Percentiles rank a stretch among this genome's conserved stretches.
Conservation (phyloP, 2,797 vertebrate genomes). For the Neosilurus hyrtlii region DNA sequence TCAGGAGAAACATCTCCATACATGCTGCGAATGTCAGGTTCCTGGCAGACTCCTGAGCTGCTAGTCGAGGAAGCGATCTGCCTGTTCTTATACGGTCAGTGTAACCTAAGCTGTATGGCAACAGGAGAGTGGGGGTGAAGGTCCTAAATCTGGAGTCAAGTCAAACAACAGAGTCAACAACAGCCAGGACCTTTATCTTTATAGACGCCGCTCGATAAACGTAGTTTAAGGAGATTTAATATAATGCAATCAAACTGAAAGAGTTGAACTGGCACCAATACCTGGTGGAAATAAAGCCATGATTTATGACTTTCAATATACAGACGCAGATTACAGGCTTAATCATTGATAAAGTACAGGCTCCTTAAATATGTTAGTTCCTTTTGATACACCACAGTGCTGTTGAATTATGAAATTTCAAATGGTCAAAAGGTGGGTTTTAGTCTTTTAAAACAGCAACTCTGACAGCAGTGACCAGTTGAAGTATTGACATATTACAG, state of each 20-base stretch:
- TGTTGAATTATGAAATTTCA: background rate
- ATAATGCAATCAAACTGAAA: background rate
- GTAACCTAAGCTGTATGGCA: slow-evolving; percentile 56
- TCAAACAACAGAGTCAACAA: slow-evolving; percentile 48
- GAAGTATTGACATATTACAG: too few relatives aligned
- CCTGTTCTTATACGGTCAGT: slow-evolving; percentile 55
- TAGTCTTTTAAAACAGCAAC: too few relatives aligned
- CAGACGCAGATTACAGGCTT: background rate
- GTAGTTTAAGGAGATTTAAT: background rate
- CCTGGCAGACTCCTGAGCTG: slow-evolving; percentile 39
- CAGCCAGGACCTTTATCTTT: slow-evolving; percentile 31
- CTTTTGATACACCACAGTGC: background rate
- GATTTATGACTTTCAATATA: background rate
- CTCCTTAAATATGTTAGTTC: background rate
- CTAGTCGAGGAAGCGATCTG: slow-evolving; percentile 42
- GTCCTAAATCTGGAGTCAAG: slow-evolving; percentile 51
- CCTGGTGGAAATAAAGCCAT: background rate
- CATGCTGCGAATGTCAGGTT: slow-evolving; percentile 46
- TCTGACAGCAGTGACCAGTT: background rate
- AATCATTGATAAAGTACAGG: background rate
- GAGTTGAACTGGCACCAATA: background rate
- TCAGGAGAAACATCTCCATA: slow-evolving; percentile 45
- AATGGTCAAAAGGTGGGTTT: background rate
- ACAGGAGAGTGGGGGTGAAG: background rate
- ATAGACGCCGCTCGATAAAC: slow-evolving; percentile 18